Conservation (phyloP, 2,113 vertebrate genomes). For the Gobiocypris rarus region DNA sequence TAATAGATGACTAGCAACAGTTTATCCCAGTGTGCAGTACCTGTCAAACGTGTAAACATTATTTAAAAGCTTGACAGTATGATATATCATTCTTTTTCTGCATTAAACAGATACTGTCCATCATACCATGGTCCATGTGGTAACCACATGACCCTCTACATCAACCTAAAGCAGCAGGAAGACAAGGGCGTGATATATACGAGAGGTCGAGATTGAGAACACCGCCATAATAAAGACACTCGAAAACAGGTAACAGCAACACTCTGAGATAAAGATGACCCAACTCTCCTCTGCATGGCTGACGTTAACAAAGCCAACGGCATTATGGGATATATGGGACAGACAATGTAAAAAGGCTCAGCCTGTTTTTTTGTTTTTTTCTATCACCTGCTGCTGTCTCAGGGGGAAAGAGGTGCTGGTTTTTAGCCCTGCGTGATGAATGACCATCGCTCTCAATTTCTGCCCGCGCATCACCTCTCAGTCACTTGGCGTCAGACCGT, state of each 20-base stretch:
- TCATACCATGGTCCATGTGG: constrained; percentile 21
- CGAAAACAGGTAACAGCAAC: neutral
- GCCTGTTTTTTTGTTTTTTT: neutral
- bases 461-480: constrained; percentile 40
- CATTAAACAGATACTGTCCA: constrained; percentile 35
- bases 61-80: constrained; percentile 29
- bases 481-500: constrained; percentile 40
- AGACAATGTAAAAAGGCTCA: neutral
- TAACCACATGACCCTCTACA: constrained; percentile 32
- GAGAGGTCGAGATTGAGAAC: constrained; percentile 18
- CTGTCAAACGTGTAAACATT: constrained; percentile 11
- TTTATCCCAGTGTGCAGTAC: neutral
- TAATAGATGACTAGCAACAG: neutral
- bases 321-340: constrained; percentile 15
- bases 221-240: neutral
- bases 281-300: neutral
- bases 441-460: constrained; percentile 50
- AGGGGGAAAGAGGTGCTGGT: constrained; percentile 36
- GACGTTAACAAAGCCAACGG: neutral
- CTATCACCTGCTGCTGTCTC: constrained; percentile 33
- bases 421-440: constrained; percentile 53
- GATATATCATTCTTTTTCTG: constrained; percentile 28
- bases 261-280: neutral
- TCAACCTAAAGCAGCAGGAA: constrained; percentile 30
- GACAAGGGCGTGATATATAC: constrained; percentile 19